Evolutionary conservation across 2,797 vertebrate species (phyloP).

Genomic region (Melanitta fusca): DNA sequence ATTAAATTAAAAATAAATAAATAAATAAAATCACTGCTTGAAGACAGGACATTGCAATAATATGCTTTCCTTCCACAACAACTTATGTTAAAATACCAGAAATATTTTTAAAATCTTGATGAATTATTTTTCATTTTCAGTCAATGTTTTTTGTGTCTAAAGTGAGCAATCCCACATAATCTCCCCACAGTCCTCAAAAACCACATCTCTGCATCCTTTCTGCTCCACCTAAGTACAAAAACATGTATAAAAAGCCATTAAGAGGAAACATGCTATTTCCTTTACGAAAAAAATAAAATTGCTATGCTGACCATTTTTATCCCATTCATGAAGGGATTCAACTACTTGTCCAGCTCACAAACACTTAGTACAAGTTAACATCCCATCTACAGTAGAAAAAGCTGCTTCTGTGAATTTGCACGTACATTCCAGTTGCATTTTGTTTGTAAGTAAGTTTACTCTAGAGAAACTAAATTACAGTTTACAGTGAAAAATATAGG

Average conservation of each 20-base stretch:
- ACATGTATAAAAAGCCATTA: not conserved
- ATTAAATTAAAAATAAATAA: not conserved
- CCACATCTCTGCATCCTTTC: not conserved
- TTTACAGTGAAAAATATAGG: not conserved
- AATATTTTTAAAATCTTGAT: not conserved
- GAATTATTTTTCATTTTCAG: not conserved
- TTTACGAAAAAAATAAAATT: not conserved
- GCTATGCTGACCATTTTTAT: not conserved
- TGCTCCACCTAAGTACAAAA: not conserved
- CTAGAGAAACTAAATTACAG: not conserved
- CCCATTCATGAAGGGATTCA: not conserved
- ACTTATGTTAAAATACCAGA: not conserved
- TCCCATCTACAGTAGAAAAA: not conserved
- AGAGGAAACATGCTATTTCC: not conserved
- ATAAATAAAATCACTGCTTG: not conserved
- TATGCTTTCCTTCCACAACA: not conserved
- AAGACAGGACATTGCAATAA: not conserved
- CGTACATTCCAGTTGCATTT: not conserved
- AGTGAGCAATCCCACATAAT: not conserved
- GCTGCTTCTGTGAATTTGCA: not conserved
- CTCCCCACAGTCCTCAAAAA: not conserved
- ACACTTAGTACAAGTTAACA: not conserved
- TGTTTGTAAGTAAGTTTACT: not conserved
- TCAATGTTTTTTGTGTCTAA: not conserved
- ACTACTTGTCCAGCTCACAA: not conserved